Conservation (phyloP, 2,797 vertebrate genomes). For the Lerista edwardsae region DNA sequence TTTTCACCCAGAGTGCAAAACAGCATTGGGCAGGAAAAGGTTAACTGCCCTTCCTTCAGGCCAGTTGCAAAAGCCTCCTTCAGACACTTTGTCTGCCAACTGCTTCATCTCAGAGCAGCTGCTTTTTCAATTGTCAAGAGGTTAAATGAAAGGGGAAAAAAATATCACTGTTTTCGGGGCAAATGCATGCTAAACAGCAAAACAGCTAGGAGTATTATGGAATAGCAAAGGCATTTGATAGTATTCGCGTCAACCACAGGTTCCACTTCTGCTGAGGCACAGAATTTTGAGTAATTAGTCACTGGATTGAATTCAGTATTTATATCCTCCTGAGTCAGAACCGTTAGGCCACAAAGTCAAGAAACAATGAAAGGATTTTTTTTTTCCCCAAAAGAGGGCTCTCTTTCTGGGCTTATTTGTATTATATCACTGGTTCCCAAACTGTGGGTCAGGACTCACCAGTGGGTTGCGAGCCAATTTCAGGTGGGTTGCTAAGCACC, state of each 20-base stretch:
- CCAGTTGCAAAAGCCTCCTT: slow-evolving; percentile 65
- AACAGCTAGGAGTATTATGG: slow-evolving; percentile 71
- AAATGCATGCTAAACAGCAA: slow-evolving; percentile 69
- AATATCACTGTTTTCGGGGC: slow-evolving; percentile 75
- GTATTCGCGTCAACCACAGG: slow-evolving; percentile 77
- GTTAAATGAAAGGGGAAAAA: slow-evolving; percentile 70
- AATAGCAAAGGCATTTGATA: slow-evolving; percentile 78
- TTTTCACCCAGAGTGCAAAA: slow-evolving; percentile 49
- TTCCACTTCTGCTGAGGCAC: slow-evolving; percentile 79
- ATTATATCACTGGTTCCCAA: too few species aligned
- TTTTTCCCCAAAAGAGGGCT: slow-evolving; percentile 60
- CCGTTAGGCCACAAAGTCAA: slow-evolving; percentile 81
- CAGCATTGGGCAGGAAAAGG: slow-evolving; percentile 65
- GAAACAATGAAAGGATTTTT: slow-evolving; percentile 76
- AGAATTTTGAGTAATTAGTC: slow-evolving; percentile 79
- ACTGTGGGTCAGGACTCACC: too few species aligned
- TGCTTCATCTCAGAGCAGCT: slow-evolving; percentile 76
- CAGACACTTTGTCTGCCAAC: slow-evolving; percentile 75
- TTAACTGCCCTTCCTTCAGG: slow-evolving; percentile 66
- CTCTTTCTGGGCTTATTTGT: slow-evolving; percentile 74
- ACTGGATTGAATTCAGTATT: slow-evolving; percentile 75
- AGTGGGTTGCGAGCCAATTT: too few species aligned
- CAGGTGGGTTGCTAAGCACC: too few species aligned
- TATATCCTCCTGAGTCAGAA: slow-evolving; percentile 73
- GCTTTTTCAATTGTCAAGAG: slow-evolving; percentile 73